Conservation (phyloP, 2,888 invertebrate species). For the Archaeoteleia sp. region DNA sequence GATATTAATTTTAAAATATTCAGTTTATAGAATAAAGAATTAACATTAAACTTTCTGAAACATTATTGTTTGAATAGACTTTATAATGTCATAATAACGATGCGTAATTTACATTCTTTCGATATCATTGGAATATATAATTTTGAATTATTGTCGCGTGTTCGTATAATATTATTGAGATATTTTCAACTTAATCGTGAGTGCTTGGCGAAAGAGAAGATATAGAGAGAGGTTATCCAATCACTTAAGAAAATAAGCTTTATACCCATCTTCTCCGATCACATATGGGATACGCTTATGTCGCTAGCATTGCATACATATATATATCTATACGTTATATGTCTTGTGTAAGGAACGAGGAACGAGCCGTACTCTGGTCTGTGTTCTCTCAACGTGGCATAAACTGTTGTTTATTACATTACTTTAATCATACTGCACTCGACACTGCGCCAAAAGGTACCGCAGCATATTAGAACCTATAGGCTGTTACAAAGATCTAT, state of each 20-base stretch:
- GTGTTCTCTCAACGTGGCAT: conserved; percentile 57
- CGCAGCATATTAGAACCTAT: conserved; percentile 43
- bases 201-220: conserved; percentile 34
- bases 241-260: conserved; percentile 64
- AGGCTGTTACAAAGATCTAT: conserved; percentile 28
- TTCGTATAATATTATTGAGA: conserved; percentile 23
- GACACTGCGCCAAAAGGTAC: conserved; percentile 43
- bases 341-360: conserved; percentile 27
- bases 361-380: conserved; percentile 43
- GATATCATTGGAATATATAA: conserved; percentile 8
- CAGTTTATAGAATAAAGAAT: no score
- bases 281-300: conserved; percentile 42
- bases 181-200: conserved; percentile 41
- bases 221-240: conserved; percentile 56
- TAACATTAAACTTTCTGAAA: no score
- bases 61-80: no score
- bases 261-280: conserved; percentile 54
- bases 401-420: conserved; percentile 64
- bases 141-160: conserved; percentile 32
- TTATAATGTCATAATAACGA: conserved; percentile 30
- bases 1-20: no score
- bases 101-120: conserved; percentile 28
- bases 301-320: conserved; percentile 22
- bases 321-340: conserved; percentile 36
- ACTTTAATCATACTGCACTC: conserved; percentile 57